These are phyloP conservation scores for Anolis carolinensis DNA, from an alignment of 2,113 vertebrate species.

Conservation along the genomic window DNA sequence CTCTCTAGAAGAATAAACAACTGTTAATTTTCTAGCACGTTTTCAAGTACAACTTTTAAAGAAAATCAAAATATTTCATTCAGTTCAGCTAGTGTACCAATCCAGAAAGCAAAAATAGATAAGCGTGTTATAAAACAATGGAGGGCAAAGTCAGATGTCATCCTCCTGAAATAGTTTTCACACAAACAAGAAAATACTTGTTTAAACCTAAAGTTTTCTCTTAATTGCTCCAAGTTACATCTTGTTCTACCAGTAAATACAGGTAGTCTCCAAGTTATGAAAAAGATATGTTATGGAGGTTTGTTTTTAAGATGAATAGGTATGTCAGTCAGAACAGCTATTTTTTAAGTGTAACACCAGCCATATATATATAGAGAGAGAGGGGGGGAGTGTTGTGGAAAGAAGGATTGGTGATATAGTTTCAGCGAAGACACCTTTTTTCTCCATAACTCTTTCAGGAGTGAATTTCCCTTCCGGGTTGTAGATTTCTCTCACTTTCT, in stretches of 20 bases:
- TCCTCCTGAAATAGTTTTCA: background rate
- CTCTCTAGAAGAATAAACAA: constrained; percentile 80
- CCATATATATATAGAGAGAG: too few relatives aligned
- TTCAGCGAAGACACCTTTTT: too few relatives aligned
- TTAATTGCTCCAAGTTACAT: background rate
- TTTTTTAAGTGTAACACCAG: too few relatives aligned
- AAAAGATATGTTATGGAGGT: too few relatives aligned
- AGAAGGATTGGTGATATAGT: too few relatives aligned
- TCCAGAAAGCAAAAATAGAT: background rate
- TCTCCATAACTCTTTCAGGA: too few relatives aligned
- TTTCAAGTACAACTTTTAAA: constrained; percentile 1
- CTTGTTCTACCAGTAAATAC: background rate
- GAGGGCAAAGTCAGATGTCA: background rate
- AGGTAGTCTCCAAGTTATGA: too few relatives aligned
- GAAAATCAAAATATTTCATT: background rate
- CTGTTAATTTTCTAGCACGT: constrained; percentile 38
- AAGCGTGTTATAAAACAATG: background rate
- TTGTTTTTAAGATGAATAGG: too few relatives aligned
- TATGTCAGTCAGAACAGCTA: too few relatives aligned
- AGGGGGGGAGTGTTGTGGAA: too few relatives aligned
- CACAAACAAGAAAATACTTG: background rate
- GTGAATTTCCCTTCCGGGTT: too few relatives aligned
- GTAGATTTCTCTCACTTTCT: too few relatives aligned
- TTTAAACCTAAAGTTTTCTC: background rate
- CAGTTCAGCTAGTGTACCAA: background rate